phyloP scores from a whole-genome alignment of 1,140 invertebrate genomes.

The Anastatus disparis region DNA sequence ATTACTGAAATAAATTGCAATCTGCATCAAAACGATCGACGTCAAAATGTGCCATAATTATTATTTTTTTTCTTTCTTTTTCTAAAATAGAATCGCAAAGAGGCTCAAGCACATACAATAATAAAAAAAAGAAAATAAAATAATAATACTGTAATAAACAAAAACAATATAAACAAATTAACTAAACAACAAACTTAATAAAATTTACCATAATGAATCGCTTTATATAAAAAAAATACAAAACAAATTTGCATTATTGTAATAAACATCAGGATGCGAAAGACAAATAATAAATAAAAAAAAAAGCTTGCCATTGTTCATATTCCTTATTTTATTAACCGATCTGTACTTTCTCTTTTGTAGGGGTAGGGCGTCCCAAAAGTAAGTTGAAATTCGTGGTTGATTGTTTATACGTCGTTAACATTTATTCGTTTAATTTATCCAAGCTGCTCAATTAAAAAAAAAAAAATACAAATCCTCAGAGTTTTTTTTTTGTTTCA shows the following conservation, averaged over 20 bases:
- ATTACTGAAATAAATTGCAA: not conserved
- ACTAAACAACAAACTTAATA: slow-evolving; percentile 6
- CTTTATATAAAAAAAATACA: slow-evolving; percentile 14
- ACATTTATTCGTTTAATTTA: slow-evolving; percentile 55
- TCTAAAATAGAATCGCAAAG: not conserved
- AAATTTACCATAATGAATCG: slow-evolving; percentile 30
- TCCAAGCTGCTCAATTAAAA: slow-evolving; percentile 53
- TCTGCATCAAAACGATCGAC: slow-evolving; percentile 27
- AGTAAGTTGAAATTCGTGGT: slow-evolving; percentile 63
- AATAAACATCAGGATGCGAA: slow-evolving; percentile 31
- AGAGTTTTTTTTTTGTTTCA: slow-evolving; percentile 9
- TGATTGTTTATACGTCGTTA: slow-evolving; percentile 59
- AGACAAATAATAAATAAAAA: too few relatives aligned
- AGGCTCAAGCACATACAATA: slow-evolving; percentile 11
- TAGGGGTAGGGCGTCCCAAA: slow-evolving; percentile 69
- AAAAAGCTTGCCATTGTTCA: slow-evolving; percentile 33
- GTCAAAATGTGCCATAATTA: slow-evolving; percentile 16
- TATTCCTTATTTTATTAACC: slow-evolving; percentile 57
- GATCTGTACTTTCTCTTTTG: slow-evolving; percentile 65
- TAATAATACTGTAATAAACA: not conserved
- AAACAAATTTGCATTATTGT: slow-evolving; percentile 14
- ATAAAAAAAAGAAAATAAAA: not conserved
- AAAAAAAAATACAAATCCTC: slow-evolving; percentile 37
- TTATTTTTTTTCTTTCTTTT: too few relatives aligned
- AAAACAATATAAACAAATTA: not conserved